Base-by-base conservation (phyloP, 2,797 vertebrate species). In the Rhinichthys osculus region DNA sequence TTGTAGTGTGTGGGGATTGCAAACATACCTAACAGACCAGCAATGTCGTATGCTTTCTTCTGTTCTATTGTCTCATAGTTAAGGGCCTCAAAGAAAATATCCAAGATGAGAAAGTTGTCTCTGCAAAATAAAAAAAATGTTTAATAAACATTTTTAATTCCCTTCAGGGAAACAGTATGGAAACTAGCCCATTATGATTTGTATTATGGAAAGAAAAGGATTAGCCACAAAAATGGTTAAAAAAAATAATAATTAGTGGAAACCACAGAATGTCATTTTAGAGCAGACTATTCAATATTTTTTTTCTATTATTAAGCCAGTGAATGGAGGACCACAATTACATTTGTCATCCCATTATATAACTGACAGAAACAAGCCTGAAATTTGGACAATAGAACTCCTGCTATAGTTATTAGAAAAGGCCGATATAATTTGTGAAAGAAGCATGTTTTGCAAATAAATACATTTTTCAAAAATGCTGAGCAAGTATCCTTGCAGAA, bases 71-170 rank as follows among this genome's bases (percentile, higher is more conserved):
- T 97, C 92, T 98, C 98, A 0, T 97, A 99, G 91, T 98, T 99
- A 82, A 99, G 95, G 0, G 98, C 97, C 92, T 99, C 98, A 74
- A 99, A 99, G 95, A 99, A 99, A 93, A 99, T 97, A 83, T 99
- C 98, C 81, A 99, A 94, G 78, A 99, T 97, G 86, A 99, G 94
- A 93, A 99, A 99, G 94, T 99, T 99, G 94, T 99, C 98, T 92
- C 98, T 99, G 93, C 23, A 88, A 14, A 30, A 76, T 81, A 30
- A 79, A 72, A 82, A 38, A 50, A 16, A 50, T 1, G 19, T 47
- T 76, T 42, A 69, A 78, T 71, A 59, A 40, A 82, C 78, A 47
- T 74, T 35, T 74, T 87, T 50, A 85, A 79, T 85, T 62, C 76
- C 50, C 83, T 70, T 57, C 70, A 64, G 52, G n/a, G 50, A 30